These are phyloP conservation scores for Dolichomitus sp. DNA, from an alignment of 2,888 invertebrate species.

Conservation along the genomic window DNA sequence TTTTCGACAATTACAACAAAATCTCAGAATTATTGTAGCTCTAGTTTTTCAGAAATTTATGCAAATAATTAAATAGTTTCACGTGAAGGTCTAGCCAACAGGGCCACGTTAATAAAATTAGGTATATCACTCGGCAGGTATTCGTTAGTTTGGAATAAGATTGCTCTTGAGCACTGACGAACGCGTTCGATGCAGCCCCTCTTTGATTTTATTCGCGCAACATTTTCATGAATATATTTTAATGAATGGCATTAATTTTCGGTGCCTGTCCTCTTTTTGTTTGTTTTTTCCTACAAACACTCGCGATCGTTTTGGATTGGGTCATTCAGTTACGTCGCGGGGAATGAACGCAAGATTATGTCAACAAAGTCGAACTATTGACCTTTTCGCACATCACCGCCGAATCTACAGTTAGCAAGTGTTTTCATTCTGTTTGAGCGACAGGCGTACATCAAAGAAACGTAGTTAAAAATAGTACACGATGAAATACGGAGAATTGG, in stretches of 20 bases:
- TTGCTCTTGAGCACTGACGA: too few species aligned
- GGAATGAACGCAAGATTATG: constrained; percentile 11
- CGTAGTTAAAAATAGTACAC: constrained; percentile 41
- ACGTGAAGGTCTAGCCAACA: too few species aligned
- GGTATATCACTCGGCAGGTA: too few species aligned
- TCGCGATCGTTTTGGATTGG: neutral
- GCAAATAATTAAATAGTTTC: too few species aligned
- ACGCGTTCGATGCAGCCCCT: too few species aligned
- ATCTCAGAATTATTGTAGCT: too few species aligned
- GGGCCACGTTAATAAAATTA: too few species aligned
- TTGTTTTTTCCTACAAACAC: neutral
- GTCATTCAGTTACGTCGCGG: neutral
- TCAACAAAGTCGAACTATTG: constrained; percentile 55
- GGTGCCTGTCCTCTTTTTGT: neutral
- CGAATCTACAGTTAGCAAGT: neutral
- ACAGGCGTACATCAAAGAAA: neutral
- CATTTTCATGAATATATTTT: neutral
- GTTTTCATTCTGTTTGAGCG: constrained; percentile 9
- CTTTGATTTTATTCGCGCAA: too few species aligned
- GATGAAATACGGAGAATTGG: constrained; percentile 2
- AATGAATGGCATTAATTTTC: neutral
- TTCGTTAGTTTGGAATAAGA: too few species aligned
- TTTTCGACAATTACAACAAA: too few species aligned
- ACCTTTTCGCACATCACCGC: constrained; percentile 16
- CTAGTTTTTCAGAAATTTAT: too few species aligned